phyloP scores from a whole-genome alignment of 2,113 vertebrate genomes.

The Chamaetylas fuelleborni region DNA sequence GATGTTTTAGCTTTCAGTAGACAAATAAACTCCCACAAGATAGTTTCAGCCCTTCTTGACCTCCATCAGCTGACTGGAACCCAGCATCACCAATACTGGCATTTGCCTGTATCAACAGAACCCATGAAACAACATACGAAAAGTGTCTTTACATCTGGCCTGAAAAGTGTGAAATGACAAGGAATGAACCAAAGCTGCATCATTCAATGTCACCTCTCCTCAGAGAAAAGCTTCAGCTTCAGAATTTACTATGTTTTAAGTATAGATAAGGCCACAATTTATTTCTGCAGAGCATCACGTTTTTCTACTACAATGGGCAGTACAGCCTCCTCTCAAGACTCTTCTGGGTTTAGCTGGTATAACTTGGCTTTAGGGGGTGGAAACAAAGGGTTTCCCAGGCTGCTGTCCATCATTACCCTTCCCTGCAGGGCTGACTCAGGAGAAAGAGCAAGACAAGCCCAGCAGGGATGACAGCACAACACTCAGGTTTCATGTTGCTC shows the following conservation, averaged over 20 bases:
- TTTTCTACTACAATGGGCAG: neutral
- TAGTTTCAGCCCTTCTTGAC: neutral
- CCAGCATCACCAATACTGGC: neutral
- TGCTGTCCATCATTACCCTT: neutral
- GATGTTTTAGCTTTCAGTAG: neutral
- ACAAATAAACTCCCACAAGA: neutral
- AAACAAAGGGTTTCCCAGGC: neutral
- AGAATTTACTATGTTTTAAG: neutral
- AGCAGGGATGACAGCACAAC: neutral
- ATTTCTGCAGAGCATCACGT: neutral
- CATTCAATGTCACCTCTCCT: neutral
- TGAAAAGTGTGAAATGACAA: neutral
- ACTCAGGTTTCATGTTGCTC: neutral
- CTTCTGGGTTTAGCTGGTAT: neutral
- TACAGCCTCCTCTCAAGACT: neutral
- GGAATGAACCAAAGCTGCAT: neutral
- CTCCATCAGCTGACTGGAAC: neutral
- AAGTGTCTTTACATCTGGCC: neutral
- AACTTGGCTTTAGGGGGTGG: neutral
- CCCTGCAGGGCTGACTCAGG: neutral
- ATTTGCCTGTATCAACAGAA: neutral
- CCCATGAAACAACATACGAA: neutral
- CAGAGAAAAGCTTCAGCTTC: neutral
- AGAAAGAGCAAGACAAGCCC: neutral
- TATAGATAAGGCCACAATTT: neutral